phyloP scores from a whole-genome alignment of 2,888 invertebrate species.

The Sturmia bella region DNA sequence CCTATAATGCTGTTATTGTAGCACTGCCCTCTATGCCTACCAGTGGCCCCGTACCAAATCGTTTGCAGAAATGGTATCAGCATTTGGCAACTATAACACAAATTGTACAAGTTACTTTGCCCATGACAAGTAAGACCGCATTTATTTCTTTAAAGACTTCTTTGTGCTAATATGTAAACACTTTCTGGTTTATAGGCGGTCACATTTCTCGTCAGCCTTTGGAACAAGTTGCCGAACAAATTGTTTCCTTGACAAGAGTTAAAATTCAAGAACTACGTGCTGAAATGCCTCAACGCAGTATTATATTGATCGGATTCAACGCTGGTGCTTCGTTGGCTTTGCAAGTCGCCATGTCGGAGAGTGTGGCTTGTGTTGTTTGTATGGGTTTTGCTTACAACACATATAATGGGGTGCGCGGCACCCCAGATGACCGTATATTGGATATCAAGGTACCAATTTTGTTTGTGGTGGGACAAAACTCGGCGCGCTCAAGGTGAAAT shows the following conservation, averaged over 20 bases:
- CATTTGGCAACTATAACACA: slow-evolving; percentile 87
- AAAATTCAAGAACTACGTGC: slow-evolving; percentile 88
- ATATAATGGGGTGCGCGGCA: slow-evolving; percentile 88
- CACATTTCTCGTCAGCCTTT: slow-evolving; percentile 78
- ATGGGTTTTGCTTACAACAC: slow-evolving; percentile 90
- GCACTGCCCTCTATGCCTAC: slow-evolving; percentile 84
- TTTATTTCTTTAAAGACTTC: not conserved
- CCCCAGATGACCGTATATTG: slow-evolving; percentile 88
- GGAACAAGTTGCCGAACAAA: slow-evolving; percentile 84
- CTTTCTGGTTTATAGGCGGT: slow-evolving; percentile 71
- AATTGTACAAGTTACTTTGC: slow-evolving; percentile 83
- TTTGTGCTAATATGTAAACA: not conserved
- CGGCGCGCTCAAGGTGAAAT: slow-evolving; percentile 84
- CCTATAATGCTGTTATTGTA: slow-evolving; percentile 87
- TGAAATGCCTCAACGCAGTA: slow-evolving; percentile 86
- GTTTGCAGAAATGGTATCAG: slow-evolving; percentile 87
- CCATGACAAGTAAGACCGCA: slow-evolving; percentile 75
- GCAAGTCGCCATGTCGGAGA: slow-evolving; percentile 88
- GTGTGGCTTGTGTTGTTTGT: slow-evolving; percentile 88
- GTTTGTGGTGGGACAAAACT: slow-evolving; percentile 90
- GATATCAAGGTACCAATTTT: slow-evolving; percentile 88
- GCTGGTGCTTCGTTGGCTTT: slow-evolving; percentile 89
- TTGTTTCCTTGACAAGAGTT: slow-evolving; percentile 86
- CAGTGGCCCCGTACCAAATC: slow-evolving; percentile 81
- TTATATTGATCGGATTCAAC: slow-evolving; percentile 90